phyloP scores from a whole-genome alignment of 2,797 vertebrate species.

The Podargus strigoides region DNA sequence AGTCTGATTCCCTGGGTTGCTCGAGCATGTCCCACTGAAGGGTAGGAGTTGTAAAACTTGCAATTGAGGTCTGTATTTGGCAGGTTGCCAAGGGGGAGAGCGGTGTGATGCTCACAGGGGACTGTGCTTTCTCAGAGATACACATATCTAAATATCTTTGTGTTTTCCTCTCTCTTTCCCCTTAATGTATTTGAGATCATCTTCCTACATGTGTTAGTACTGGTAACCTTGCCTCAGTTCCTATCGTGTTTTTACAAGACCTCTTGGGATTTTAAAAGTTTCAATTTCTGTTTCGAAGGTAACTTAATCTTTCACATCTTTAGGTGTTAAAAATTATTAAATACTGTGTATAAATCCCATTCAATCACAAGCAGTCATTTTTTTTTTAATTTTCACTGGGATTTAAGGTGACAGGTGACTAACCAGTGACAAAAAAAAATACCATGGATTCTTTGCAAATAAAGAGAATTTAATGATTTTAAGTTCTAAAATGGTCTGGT shows the following conservation, averaged over 20 bases:
- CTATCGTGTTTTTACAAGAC: neutral
- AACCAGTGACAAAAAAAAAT: neutral
- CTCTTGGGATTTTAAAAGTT: neutral
- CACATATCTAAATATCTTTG: neutral
- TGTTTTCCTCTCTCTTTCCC: neutral
- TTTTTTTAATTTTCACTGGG: neutral
- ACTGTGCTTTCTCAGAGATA: neutral
- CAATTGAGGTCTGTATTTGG: neutral
- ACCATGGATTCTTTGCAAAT: neutral
- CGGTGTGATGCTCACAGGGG: rapidly evolving
- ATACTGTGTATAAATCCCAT: neutral
- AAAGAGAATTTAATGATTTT: neutral
- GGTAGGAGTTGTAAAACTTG: neutral
- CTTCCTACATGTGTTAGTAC: neutral
- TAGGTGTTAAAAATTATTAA: neutral
- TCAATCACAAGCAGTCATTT: neutral
- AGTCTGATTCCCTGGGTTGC: neutral
- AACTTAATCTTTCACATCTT: neutral
- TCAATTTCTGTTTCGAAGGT: neutral
- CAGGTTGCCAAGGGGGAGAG: neutral
- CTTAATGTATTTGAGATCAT: neutral
- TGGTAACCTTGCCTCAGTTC: neutral
- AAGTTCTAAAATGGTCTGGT: neutral
- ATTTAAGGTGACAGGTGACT: neutral
- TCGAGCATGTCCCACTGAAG: neutral